phyloP scores from a whole-genome alignment of 2,797 vertebrate species.

The Xenops minutus region DNA sequence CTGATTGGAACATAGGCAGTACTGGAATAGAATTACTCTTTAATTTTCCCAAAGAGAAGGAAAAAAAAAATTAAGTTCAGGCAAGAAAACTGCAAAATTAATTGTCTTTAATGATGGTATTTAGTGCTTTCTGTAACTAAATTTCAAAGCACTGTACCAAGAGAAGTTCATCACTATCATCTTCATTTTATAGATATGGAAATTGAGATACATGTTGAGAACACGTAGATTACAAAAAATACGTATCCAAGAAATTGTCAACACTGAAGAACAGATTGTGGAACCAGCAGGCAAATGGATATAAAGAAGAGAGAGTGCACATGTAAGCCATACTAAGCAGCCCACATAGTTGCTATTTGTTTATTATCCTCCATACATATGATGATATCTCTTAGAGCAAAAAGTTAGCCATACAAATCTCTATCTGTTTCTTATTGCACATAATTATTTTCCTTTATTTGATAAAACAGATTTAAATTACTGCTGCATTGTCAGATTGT shows the following conservation, averaged over 20 bases:
- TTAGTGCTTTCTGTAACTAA: background rate
- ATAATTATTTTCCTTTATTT: background rate
- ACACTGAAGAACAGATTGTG: conserved; percentile 19
- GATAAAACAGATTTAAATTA: conserved; percentile 14
- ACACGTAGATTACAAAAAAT: background rate
- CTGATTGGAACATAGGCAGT: background rate
- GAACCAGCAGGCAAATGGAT: conserved; percentile 32
- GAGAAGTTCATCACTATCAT: background rate
- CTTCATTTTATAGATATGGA: background rate
- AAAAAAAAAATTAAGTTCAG: background rate
- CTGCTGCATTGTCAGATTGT: background rate
- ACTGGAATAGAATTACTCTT: background rate
- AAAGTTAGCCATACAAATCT: background rate
- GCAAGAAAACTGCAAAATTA: background rate
- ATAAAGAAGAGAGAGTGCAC: background rate
- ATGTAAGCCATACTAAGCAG: background rate
- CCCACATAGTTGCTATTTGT: background rate
- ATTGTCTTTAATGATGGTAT: background rate
- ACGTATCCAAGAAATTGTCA: background rate
- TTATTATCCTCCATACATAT: background rate
- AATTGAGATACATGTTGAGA: background rate
- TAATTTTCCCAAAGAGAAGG: background rate
- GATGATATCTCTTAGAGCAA: background rate
- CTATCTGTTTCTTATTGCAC: background rate
- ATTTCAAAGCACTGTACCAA: background rate